A percentile compares a stretch with the other conserved stretches of the same genome.
These are phyloP conservation scores for Myxocyprinus asiaticus DNA, from an alignment of 2,113 vertebrate genomes.

Conservation along the genomic window DNA sequence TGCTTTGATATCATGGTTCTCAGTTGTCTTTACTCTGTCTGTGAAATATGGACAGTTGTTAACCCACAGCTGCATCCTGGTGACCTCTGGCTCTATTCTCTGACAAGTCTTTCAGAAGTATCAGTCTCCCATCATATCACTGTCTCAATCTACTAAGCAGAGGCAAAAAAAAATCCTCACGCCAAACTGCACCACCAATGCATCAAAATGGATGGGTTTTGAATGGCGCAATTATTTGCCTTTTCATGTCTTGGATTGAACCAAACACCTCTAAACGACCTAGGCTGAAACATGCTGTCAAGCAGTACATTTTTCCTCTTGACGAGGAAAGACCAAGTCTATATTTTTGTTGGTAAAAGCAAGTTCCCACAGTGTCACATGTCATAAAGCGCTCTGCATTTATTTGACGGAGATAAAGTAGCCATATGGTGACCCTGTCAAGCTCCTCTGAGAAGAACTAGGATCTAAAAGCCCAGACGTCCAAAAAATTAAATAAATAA, in stretches of 20 bases:
- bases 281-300: constrained; percentile 69
- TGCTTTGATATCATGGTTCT: no score
- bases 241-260: constrained; percentile 57
- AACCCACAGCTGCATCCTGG: constrained; percentile 25
- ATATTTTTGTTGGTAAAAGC: constrained; percentile 70
- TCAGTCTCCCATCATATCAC: neutral
- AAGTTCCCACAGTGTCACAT: constrained; percentile 51
- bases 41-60: no score
- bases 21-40: no score
- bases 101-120: neutral
- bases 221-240: constrained; percentile 65
- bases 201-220: constrained; percentile 22
- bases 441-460: constrained; percentile 43
- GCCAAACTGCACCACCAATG: neutral
- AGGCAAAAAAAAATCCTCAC: neutral
- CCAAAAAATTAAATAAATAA: no score
- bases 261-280: constrained; percentile 63
- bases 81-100: constrained; percentile 13
- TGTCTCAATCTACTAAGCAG: neutral
- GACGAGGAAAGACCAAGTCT: constrained; percentile 54
- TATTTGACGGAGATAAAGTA: constrained; percentile 52
- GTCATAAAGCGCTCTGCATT: constrained; percentile 48
- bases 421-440: constrained; percentile 43
- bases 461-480: neutral
- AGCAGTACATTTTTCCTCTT: constrained; percentile 66